Conservation (phyloP, 2,113 vertebrate genomes). For the Sylvia atricapilla region DNA sequence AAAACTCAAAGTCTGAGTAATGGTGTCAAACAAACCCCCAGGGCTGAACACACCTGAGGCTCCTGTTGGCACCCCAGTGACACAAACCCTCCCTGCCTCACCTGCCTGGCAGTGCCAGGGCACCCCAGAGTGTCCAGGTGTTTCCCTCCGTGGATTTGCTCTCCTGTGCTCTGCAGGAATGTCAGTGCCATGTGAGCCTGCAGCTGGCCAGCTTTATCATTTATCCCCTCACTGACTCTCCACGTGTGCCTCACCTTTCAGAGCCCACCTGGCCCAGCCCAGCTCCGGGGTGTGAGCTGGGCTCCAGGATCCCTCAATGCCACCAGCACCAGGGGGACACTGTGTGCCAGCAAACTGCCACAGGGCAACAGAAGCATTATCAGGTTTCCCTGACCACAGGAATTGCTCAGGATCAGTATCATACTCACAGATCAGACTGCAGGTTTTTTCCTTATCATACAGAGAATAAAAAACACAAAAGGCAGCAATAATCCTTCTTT, state of each 20-base stretch:
- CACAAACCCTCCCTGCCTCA: not conserved
- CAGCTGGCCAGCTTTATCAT: not conserved
- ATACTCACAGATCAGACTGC: not conserved
- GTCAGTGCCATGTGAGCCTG: fast-evolving
- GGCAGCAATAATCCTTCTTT: not conserved
- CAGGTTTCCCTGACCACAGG: not conserved
- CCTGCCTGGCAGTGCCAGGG: not conserved
- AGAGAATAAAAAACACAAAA: not conserved
- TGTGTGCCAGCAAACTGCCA: not conserved
- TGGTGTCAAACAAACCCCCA: not conserved
- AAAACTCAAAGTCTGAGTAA: not conserved
- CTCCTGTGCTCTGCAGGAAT: not conserved
- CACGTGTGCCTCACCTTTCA: not conserved
- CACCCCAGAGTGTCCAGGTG: fast-evolving
- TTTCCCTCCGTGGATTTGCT: not conserved
- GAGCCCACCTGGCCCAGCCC: not conserved
- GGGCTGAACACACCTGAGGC: not conserved
- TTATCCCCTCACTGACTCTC: not conserved
- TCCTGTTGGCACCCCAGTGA: not conserved
- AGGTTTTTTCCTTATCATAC: not conserved
- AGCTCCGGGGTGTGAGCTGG: not conserved
- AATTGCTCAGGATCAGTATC: not conserved
- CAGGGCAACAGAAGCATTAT: not conserved
- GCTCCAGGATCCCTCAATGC: not conserved
- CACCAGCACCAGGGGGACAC: not conserved